Evolutionary conservation across 2,888 invertebrate species (phyloP), one percentile per base, ranked within the genome.

Genomic region (Hypsopygia costalis): DNA sequence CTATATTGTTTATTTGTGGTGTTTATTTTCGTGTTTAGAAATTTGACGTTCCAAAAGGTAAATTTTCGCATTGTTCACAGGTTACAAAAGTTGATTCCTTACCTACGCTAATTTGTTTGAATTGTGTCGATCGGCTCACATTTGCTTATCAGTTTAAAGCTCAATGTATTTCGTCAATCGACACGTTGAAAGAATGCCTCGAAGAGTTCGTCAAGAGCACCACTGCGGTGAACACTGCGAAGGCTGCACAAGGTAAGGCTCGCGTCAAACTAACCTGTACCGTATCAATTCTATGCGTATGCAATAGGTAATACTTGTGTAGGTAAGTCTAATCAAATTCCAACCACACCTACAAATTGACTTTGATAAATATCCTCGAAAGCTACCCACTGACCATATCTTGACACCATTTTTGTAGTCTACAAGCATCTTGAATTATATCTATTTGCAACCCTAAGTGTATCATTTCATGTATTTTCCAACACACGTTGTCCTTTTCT

Each of bases 61-160:
- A 27, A 30, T 45, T 49, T 39, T 48, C 36, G n/a, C 22, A 28
- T 36, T 39, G 41, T 77, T 83, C 47, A 60, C 67, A 89, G 89
- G 79, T 89, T 46, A 55, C 67, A 6, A 86, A 87, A 70, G 74
- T 75, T 46, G 89, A 89, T 55, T 67, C 80, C 42, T 69, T 89
- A 50, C 89, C 89, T 41, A 88, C 89, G 58, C 69, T 89, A 40
- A 89, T 89, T 55, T 89, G 89, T 55, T 52, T 89, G 54, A 81
- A 76, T 54, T 89, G 89, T 59, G 89, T 89, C 40, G 89, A 89
- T 58, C 77, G 80, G 33, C 66, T 89, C 41, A 87, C 89, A 36
- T 81, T 74, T 52, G 78, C 89, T 3, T 89, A 85, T 60, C 81
- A 87, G 47, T 89, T 89, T 67, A 89, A 86, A 57, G 83, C 88